Conservation (phyloP, 53 echinoderm and acorn worm genomes). For the Stichopus horrens region DNA sequence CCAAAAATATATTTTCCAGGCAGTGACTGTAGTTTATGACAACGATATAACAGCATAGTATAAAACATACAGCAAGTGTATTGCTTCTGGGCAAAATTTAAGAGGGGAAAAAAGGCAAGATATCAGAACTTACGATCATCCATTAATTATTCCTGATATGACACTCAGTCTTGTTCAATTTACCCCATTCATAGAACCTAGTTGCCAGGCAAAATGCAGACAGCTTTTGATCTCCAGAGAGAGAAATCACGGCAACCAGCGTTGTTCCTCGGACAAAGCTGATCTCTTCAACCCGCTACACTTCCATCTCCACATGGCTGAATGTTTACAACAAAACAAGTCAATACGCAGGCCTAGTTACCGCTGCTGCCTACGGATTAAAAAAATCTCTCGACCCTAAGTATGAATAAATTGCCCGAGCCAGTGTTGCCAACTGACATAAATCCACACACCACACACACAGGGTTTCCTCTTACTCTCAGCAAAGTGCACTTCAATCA, state of each 20-base stretch:
- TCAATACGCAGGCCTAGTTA: constrained; percentile 34
- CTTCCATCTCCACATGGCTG: constrained; percentile 29
- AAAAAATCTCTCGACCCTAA: constrained; percentile 42
- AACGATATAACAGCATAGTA: no score
- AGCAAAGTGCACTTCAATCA: constrained; percentile 43
- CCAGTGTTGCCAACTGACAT: not conserved
- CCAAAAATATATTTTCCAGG: no score
- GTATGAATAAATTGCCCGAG: constrained; percentile 31
- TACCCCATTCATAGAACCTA: not conserved
- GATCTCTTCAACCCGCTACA: not conserved
- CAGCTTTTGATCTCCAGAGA: not conserved
- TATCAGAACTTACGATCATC: not conserved
- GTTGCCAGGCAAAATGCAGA: not conserved
- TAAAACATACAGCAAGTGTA: no score
- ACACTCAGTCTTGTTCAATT: not conserved
- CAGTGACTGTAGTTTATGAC: no score
- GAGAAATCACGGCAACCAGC: not conserved
- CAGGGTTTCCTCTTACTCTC: not conserved
- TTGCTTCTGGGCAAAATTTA: not conserved
- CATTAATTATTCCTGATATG: not conserved
- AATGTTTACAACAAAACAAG: constrained; percentile 36
- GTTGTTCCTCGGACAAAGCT: not conserved
- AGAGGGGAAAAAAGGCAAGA: not conserved
- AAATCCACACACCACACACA: constrained; percentile 13
- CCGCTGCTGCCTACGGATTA: not conserved